Percentiles rank a stretch among this genome's conserved stretches.
Evolutionary conservation across 2,113 vertebrate species (phyloP).

Genomic region (Trinectes maculatus): DNA sequence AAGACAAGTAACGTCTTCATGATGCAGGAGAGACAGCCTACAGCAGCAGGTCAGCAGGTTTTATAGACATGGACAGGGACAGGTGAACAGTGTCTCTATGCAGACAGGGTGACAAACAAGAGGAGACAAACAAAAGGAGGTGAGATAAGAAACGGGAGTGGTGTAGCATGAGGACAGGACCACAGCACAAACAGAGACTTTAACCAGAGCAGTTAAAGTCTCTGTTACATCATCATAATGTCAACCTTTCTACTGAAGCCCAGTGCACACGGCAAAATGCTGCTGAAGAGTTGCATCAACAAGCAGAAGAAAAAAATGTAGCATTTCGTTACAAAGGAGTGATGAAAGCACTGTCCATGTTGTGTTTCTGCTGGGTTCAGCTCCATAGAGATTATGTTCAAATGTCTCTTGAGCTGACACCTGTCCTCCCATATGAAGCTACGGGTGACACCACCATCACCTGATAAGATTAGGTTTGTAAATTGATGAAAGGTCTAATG

Average conservation of each 20-base stretch:
- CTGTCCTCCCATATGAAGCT: too few relatives aligned
- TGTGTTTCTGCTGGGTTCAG: too few relatives aligned
- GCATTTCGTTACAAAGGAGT: neutral
- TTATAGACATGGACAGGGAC: conserved; percentile 15
- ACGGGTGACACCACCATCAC: too few relatives aligned
- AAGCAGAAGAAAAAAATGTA: neutral
- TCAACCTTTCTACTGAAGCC: neutral
- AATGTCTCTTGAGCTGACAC: too few relatives aligned
- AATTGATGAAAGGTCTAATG: too few relatives aligned
- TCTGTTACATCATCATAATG: neutral
- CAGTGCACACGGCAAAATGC: too few relatives aligned
- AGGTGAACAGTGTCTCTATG: too few relatives aligned
- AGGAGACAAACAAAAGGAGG: neutral
- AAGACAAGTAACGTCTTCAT: conserved; percentile 57
- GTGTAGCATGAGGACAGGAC: neutral
- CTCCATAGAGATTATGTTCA: too few relatives aligned
- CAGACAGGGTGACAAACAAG: neutral
- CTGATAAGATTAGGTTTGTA: too few relatives aligned
- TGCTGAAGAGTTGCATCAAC: neutral
- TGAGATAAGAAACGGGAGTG: neutral
- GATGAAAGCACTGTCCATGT: too few relatives aligned
- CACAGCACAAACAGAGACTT: conserved; percentile 41
- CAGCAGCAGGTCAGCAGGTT: neutral
- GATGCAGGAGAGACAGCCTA: neutral
- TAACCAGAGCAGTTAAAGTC: conserved; percentile 3